These are phyloP conservation scores for Edolisoma coerulescens DNA, from an alignment of 2,113 vertebrate species.

Conservation along the genomic window DNA sequence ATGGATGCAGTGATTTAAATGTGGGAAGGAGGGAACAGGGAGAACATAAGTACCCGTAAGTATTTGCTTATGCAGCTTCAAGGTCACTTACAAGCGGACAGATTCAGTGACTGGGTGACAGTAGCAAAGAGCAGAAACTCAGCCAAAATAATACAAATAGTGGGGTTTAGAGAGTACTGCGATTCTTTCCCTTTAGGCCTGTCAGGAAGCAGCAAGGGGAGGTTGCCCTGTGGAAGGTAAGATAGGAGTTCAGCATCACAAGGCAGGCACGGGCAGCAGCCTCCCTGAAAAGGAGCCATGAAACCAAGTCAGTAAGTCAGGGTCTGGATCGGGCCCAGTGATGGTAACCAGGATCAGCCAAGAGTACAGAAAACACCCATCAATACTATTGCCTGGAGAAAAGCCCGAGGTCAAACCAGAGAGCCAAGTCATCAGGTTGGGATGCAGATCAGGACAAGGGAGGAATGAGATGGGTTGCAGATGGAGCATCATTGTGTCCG, in stretches of 20 bases:
- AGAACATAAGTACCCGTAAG: background rate
- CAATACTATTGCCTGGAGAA: background rate
- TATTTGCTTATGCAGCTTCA: background rate
- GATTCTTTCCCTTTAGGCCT: background rate
- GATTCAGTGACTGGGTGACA: background rate
- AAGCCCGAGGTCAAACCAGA: background rate
- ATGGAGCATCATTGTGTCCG: rapidly evolving
- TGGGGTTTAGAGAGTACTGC: background rate
- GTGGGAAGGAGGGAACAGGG: background rate
- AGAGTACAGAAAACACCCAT: background rate
- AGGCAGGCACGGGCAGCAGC: background rate
- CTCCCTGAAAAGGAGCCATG: background rate
- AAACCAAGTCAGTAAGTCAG: background rate
- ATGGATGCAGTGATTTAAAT: background rate
- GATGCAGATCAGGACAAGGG: background rate
- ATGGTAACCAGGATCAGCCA: background rate
- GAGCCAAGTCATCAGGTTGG: background rate
- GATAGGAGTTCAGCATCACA: background rate
- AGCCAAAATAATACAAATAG: background rate
- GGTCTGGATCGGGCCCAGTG: background rate
- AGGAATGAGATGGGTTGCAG: rapidly evolving
- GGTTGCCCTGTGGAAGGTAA: background rate
- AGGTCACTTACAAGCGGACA: background rate
- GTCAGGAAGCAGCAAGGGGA: background rate
- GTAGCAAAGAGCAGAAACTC: background rate